Base-by-base conservation (phyloP, 2,797 vertebrate genomes). In the Gymnopithys bicolor region DNA sequence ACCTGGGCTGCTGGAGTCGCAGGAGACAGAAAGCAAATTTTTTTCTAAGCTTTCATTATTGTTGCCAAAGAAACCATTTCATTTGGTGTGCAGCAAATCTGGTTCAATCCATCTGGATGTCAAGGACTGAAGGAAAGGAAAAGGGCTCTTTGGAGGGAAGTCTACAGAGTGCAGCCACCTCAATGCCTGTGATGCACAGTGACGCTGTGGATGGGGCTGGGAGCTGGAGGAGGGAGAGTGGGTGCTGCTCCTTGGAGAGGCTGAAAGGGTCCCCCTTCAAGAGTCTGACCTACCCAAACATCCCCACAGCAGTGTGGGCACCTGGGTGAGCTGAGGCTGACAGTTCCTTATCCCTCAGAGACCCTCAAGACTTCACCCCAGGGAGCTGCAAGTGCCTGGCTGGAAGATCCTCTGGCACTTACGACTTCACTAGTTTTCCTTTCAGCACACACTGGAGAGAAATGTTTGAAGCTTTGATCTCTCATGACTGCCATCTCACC, bases 21-120 rank as follows among this genome's bases (percentile, higher is more conserved):
- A 48, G 25, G 87, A 94, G 87, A 84, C 80, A 88, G 87, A 94
- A 78, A 94, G 77, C 67, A 82, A 45, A 39, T 37, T 79, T 49
- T 94, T 66, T 59, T 39, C 69, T 58, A 4, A 74, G 93, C 52
- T 79, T 95, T 95, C 80, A 14, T 84, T 94, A 51, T 89, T 91
- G 96, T 96, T 97, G 95, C 93, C 93, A 94, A 95, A 97, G 95
- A 96, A 95, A 94, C 95, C 89, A 16, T 82, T 87, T 94, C 81
- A 66, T 95, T 96, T 89, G 93, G 71, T 90, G 91, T 82, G 81
- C 83, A 77, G 93, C 4, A 7, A 63, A 41, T 63, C 93, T 66
- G 67, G 70, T 39, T 82, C 77, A 17, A 67, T 76, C 91, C 83
- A 49, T 88, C 83, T 82, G 94, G 79, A 49, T 86, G 49, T n/a